Percentiles rank a stretch among this genome's conserved stretches.
Conservation (phyloP, 2,888 invertebrate species). For the Heliconius sara region DNA sequence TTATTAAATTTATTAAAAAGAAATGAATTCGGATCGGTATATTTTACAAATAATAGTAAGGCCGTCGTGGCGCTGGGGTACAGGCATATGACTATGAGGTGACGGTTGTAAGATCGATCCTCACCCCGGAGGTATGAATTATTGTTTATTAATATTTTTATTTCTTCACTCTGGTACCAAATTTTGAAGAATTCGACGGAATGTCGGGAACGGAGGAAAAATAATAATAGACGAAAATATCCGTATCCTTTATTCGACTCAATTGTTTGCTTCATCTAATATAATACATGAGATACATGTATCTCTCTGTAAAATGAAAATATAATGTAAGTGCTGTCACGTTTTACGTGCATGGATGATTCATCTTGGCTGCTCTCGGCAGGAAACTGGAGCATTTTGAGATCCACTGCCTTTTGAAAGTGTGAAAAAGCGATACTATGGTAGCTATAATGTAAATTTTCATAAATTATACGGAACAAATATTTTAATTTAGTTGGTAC, state of each 20-base stretch:
- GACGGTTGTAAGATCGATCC: too few relatives aligned
- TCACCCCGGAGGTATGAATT: too few relatives aligned
- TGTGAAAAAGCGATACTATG: background rate
- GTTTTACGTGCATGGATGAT: slow-evolving; percentile 29
- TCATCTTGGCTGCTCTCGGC: slow-evolving; percentile 11
- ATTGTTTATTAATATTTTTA: too few relatives aligned
- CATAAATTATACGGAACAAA: background rate
- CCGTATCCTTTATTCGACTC: background rate
- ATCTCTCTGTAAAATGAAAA: slow-evolving; percentile 12
- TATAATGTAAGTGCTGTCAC: slow-evolving; percentile 24
- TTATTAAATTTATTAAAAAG: too few relatives aligned
- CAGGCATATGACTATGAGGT: too few relatives aligned
- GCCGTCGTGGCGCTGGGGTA: too few relatives aligned
- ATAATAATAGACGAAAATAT: background rate
- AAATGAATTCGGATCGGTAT: too few relatives aligned
- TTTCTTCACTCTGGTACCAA: too few relatives aligned
- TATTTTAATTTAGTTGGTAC: background rate
- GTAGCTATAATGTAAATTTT: background rate
- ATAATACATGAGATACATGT: slow-evolving; percentile 1
- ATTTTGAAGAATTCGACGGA: too few relatives aligned
- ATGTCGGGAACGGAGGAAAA: too few relatives aligned
- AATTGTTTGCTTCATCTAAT: slow-evolving; percentile 5
- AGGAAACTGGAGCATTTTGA: slow-evolving; percentile 22
- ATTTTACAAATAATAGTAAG: too few relatives aligned
- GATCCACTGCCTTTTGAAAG: slow-evolving; percentile 18